A percentile compares a stretch with the other conserved stretches of the same genome.
These are phyloP conservation scores for Pelobates cultripes DNA, from an alignment of 2,797 vertebrate genomes.

Conservation along the genomic window DNA sequence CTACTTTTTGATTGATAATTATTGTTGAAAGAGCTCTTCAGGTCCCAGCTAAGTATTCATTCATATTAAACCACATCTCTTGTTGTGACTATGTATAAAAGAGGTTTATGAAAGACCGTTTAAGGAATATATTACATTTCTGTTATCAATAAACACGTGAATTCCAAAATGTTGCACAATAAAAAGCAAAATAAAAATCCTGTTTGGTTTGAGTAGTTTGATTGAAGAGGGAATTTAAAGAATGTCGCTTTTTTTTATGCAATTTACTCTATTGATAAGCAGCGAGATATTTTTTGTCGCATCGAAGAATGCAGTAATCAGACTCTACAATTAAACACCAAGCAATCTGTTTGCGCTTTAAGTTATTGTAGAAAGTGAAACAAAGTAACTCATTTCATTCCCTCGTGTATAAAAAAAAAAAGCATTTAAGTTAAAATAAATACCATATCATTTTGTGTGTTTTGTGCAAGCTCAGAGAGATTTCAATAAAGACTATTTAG, in stretches of 20 bases:
- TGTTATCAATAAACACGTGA: not conserved
- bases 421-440: not conserved
- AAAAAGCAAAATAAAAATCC: too few relatives aligned
- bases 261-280: slow-evolving; percentile 21
- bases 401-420: slow-evolving; percentile 1
- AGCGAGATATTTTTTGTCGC: not conserved
- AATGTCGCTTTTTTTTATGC: not conserved
- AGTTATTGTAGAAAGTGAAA: slow-evolving; percentile 6
- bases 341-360: not conserved
- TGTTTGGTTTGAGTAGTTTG: not conserved
- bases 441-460: not conserved
- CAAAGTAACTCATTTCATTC: slow-evolving; percentile 11
- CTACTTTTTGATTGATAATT: too few relatives aligned
- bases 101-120: not conserved
- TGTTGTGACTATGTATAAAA: slow-evolving; percentile 1
- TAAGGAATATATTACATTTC: not conserved
- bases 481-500: not conserved
- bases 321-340: slow-evolving; percentile 3
- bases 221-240: not conserved
- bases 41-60: too few relatives aligned
- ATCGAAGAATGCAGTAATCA: slow-evolving; percentile 18
- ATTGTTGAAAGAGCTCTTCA: not conserved
- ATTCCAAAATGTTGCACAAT: not conserved
- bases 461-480: not conserved
- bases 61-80: too few relatives aligned